Conservation (phyloP, 2,113 vertebrate species). For the Australoheros scitulus region DNA sequence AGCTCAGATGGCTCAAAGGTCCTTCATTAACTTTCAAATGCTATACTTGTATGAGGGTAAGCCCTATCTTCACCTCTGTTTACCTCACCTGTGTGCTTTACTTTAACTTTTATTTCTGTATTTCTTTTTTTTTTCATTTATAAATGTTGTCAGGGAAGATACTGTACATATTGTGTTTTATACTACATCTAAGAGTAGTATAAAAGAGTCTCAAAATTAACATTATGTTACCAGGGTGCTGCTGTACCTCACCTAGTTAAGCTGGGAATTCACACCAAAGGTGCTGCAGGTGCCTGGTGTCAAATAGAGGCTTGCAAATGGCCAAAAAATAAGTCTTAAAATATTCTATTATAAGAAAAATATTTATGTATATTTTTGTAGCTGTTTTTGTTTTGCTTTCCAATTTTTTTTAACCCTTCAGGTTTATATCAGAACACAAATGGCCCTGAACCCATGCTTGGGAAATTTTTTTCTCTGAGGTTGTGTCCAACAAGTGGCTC, state of each 20-base stretch:
- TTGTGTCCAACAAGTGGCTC: constrained; percentile 12
- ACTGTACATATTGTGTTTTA: background rate
- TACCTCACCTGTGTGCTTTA: constrained; percentile 51
- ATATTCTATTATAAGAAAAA: background rate
- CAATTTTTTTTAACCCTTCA: background rate
- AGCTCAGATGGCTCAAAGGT: constrained; percentile 68
- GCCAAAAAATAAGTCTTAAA: background rate
- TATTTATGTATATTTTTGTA: background rate
- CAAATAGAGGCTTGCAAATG: background rate
- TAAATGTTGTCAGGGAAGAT: background rate
- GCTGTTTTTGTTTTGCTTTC: background rate
- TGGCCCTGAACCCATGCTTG: background rate
- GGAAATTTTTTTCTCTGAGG: background rate
- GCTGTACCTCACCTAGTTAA: background rate
- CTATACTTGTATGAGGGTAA: constrained; percentile 39
- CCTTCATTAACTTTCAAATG: constrained; percentile 71
- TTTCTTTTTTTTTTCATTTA: background rate
- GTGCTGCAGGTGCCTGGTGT: background rate
- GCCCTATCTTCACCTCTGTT: constrained; percentile 45
- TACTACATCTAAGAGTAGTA: background rate
- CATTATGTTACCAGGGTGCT: background rate
- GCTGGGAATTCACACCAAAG: background rate
- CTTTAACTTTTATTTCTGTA: constrained; percentile 22
- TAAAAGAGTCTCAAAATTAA: background rate
- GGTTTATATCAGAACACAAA: background rate